Conservation (phyloP, 2,888 invertebrate species). For the Automeris io region DNA sequence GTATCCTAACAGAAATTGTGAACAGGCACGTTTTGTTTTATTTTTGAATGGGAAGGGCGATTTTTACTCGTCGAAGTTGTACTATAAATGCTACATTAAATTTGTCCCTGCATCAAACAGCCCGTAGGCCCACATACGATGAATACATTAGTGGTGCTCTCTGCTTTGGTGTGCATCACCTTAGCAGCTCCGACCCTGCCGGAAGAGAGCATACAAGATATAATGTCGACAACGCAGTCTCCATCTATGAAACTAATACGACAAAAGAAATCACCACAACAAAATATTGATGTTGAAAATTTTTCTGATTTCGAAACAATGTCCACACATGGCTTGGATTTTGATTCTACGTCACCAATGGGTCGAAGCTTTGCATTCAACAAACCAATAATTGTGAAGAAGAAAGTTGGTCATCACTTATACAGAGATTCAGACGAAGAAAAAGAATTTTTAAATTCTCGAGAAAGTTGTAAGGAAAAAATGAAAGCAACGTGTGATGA, state of each 20-base stretch:
- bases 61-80: slow-evolving; percentile 26
- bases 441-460: slow-evolving; percentile 38
- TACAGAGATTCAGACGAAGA: slow-evolving; percentile 60
- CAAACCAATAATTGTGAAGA: slow-evolving; percentile 53
- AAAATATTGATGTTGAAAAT: slow-evolving; percentile 10
- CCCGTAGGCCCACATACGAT: slow-evolving; percentile 40
- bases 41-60: slow-evolving; percentile 16
- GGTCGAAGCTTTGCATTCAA: slow-evolving; percentile 37
- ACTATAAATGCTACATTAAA: slow-evolving; percentile 49
- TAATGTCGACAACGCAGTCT: slow-evolving; percentile 11
- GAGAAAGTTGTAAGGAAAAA: slow-evolving; percentile 48
- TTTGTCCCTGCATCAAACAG: slow-evolving; percentile 39
- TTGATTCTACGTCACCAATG: slow-evolving; percentile 16
- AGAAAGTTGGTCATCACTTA: slow-evolving; percentile 46
- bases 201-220: slow-evolving; percentile 26
- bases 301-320: slow-evolving; percentile 7
- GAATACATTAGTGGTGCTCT: slow-evolving; percentile 57
- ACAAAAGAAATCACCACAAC: slow-evolving; percentile 42
- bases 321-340: slow-evolving; percentile 10
- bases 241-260: slow-evolving; percentile 15
- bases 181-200: slow-evolving; percentile 45
- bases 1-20: slow-evolving; percentile 8
- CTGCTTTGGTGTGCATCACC: slow-evolving; percentile 43
- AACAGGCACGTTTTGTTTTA: slow-evolving; percentile 50
- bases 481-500: slow-evolving; percentile 58